Conservation (phyloP, 2,888 invertebrate species). For the Myopa tessellatipennis region DNA sequence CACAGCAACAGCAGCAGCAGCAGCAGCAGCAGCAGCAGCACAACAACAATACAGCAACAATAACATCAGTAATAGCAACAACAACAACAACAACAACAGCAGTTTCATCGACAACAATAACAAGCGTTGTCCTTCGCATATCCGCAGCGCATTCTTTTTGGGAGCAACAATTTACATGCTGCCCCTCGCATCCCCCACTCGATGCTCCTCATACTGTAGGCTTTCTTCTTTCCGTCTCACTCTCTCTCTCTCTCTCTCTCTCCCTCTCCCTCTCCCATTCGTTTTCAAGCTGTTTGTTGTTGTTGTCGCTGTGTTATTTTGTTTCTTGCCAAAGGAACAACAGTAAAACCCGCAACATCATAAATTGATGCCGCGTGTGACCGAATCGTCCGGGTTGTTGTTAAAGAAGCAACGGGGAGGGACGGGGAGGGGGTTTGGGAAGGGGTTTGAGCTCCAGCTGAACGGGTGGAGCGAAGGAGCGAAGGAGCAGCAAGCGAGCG, state of each 20-base stretch:
- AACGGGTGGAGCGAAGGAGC: slow-evolving; percentile 40
- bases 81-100: no score
- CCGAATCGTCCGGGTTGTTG: not conserved
- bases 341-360: slow-evolving; percentile 66
- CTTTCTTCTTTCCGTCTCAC: not conserved
- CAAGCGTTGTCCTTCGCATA: slow-evolving; percentile 45
- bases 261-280: slow-evolving; percentile 18
- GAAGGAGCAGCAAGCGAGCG: slow-evolving; percentile 54
- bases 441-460: not conserved
- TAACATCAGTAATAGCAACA: no score
- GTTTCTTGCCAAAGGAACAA: slow-evolving; percentile 45
- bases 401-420: not conserved
- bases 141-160: slow-evolving; percentile 44
- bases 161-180: slow-evolving; percentile 61
- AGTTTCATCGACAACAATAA: slow-evolving; percentile 21
- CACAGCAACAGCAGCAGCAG: slow-evolving; percentile 35
- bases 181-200: slow-evolving; percentile 55
- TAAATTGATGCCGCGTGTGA: slow-evolving; percentile 59
- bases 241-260: not conserved
- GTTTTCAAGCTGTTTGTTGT: slow-evolving; percentile 19
- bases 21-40: not conserved
- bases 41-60: no score
- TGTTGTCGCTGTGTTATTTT: slow-evolving; percentile 33
- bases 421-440: not conserved
- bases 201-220: not conserved